Evolutionary conservation across 2,113 vertebrate genomes (phyloP), one percentile per base, ranked within the genome.

Genomic region (Accipiter cooperii): DNA sequence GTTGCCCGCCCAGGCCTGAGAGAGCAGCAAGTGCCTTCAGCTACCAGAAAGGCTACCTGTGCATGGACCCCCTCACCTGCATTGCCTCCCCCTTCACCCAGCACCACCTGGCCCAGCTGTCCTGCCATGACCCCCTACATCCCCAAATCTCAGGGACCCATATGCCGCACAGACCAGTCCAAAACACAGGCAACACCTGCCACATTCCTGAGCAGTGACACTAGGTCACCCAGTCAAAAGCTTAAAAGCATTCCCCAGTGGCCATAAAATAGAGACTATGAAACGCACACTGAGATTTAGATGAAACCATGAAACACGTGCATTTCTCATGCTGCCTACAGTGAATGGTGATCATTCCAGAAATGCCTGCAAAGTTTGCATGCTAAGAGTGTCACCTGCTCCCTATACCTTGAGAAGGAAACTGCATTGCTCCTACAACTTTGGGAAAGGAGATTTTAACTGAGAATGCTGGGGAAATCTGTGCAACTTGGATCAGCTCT

Each of bases 131-230:
- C 8, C 17, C 15, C 49, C 82, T 26, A 29, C n/a, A 51, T 65
- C n/a, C 75, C 69, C 57, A 51, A 10, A 47, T 51, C 91, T 84
- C 80, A 69, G 58, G 19, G 64, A 61, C 75, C 24, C 89, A 90
- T 55, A 68, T 17, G 9, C 58, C 89, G 60, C n/a, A 20, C 38
- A 71, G 14, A 58, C 16, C 47, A 58, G 46, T 34, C 44, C 78
- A 82, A 74, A 87, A 9, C 68, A 71, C 13, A 38, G 52, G n/a
- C 70, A 79, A 9, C 29, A 88, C 38, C 83, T n/a, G 52, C 71
- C 76, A 55, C 84, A 34, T 93, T 94, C 84, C 89, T 70, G 52
- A 88, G 79, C 78, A 78, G 57, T 36, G 85, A 85, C 79, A 86
- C 70, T 40, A 76, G 42, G 63, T 51, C 75, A 57, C 25, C 31